Evolutionary conservation across 2,888 invertebrate genomes (phyloP).

Genomic region (Noctua fimbriata): DNA sequence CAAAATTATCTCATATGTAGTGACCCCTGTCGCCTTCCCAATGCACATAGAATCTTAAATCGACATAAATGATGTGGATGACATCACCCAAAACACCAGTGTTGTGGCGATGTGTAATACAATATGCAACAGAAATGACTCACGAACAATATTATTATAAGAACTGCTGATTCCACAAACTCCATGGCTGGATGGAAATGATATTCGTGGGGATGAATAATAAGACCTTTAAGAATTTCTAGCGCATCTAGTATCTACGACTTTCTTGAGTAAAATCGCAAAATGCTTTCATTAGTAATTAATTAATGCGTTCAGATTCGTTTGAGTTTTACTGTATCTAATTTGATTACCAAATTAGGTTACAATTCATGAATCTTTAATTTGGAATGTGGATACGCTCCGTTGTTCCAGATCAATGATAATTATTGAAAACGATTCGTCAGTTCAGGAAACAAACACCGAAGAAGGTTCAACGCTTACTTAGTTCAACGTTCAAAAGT

Average conservation of each 20-base stretch:
- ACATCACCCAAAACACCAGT: slow-evolving; percentile 74
- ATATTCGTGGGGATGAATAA: slow-evolving; percentile 55
- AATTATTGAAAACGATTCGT: slow-evolving; percentile 77
- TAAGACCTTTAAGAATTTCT: slow-evolving; percentile 2
- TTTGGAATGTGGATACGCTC: slow-evolving; percentile 55
- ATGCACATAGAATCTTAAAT: slow-evolving; percentile 44
- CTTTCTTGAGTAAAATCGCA: slow-evolving; percentile 19
- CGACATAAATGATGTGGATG: slow-evolving; percentile 69
- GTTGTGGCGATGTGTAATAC: slow-evolving; percentile 79
- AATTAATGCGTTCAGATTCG: slow-evolving; percentile 43
- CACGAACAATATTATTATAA: slow-evolving; percentile 70
- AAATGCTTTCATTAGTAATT: slow-evolving; percentile 22
- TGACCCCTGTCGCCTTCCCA: slow-evolving; percentile 8
- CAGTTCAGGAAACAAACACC: slow-evolving; percentile 69
- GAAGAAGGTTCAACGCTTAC: slow-evolving; percentile 65
- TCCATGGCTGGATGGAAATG: slow-evolving; percentile 53
- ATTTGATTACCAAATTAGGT: slow-evolving; percentile 49
- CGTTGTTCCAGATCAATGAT: slow-evolving; percentile 71
- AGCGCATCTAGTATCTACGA: background rate
- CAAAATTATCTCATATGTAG: slow-evolving; percentile 1
- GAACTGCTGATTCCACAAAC: slow-evolving; percentile 60
- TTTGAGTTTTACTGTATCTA: slow-evolving; percentile 48
- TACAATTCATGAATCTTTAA: slow-evolving; percentile 54
- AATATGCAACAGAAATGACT: slow-evolving; percentile 79
- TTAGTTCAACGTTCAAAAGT: slow-evolving; percentile 68